phyloP scores from a whole-genome alignment of 2,797 vertebrate genomes.

The Gymnoscopelus microlampas region DNA sequence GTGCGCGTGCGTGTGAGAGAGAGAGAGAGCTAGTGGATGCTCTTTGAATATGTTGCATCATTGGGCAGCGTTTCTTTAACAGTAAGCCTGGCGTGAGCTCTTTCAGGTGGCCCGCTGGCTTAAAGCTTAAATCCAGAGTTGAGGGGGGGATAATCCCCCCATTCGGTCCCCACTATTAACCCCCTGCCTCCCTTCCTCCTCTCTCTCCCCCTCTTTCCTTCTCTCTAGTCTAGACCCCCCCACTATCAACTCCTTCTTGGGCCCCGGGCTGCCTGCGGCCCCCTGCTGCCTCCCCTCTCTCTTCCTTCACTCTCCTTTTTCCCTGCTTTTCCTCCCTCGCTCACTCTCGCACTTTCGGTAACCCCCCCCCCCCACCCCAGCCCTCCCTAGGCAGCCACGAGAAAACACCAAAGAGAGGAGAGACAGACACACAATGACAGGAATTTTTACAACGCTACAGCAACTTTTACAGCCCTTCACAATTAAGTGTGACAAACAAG shows the following conservation, averaged over 20 bases:
- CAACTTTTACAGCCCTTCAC: background rate
- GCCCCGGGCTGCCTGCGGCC: background rate
- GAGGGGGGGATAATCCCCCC: conserved; percentile 30
- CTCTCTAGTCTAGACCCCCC: background rate
- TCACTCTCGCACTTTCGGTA: background rate
- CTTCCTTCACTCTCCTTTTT: background rate
- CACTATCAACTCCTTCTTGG: background rate
- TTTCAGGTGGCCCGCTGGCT: background rate
- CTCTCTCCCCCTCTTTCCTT: background rate
- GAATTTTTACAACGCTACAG: conserved; percentile 28
- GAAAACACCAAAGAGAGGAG: conserved; percentile 1
- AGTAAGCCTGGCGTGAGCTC: background rate
- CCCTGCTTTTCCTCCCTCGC: background rate
- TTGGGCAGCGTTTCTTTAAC: background rate
- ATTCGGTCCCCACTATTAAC: conserved; percentile 42
- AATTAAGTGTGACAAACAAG: conserved; percentile 1
- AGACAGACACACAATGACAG: conserved; percentile 14
- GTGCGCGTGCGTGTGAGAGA: background rate
- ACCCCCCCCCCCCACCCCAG: conserved; percentile 19
- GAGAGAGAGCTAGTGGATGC: background rate
- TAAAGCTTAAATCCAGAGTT: background rate
- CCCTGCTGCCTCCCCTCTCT: background rate
- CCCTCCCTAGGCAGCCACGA: background rate
- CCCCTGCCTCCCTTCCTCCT: conserved; percentile 45
- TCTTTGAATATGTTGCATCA: background rate